Evolutionary conservation across 1,140 invertebrate genomes (phyloP), one percentile per base, ranked within the genome.

Genomic region (Gryllus bimaculatus): DNA sequence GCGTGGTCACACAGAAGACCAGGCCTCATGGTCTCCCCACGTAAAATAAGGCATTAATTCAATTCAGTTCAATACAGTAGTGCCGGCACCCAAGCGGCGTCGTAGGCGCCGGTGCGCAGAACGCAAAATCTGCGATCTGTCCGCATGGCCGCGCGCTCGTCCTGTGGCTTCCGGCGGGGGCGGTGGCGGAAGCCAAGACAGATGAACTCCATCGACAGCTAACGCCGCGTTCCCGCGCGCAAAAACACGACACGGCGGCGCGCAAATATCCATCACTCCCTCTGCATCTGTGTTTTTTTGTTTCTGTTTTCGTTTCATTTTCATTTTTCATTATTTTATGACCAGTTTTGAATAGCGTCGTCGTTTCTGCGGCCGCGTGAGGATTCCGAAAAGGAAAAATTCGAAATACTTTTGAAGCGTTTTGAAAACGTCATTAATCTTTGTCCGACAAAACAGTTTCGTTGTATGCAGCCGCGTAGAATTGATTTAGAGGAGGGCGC

Each of bases 371-470:
- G 10, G 18, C 54, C 0, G 10, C 54, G n/a, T n/a, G 54, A 18
- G 18, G 18, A 13, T 10, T 18, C 18, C 54, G 54, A 66, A 66
- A 66, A 66, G 18, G 18, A 66, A 66, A 66, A 18, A 66, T 13
- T 66, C 54, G 7, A 66, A 66, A 66, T 66, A 66, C 18, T 66
- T 66, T 66, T 18, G 54, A 66, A 66, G 54, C 18, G 54, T 66
- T 66, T 66, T 66, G 54, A 10, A 66, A 66, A 66, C 54, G 54
- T 66, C 54, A 66, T 66, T 66, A 66, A 66, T 66, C 54, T 66
- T 66, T 66, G 54, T 66, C 18, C 18, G 54, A 66, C 54, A 66
- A 66, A 66, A 66, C 2, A 66, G 54, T 18, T 13, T 66, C 54
- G 54, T 39, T 39, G 26, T 39, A 39, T 39, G 26, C 26, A 39